These are phyloP conservation scores for Chionoecetes opilio DNA, from an alignment of 1,140 invertebrate genomes.

Conservation along the genomic window DNA sequence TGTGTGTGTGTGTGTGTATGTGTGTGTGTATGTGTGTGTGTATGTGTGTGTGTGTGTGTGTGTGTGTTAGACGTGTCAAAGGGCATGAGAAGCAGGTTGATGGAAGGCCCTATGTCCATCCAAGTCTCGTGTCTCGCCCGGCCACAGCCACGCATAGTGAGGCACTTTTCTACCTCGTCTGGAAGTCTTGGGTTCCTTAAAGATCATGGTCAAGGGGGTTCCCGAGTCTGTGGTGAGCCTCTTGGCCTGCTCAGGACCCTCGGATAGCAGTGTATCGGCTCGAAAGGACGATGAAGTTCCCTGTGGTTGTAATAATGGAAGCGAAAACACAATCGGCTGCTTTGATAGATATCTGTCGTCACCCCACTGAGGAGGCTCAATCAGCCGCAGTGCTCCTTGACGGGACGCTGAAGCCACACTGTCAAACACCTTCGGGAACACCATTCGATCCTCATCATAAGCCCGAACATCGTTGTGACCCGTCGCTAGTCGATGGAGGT, in stretches of 20 bases:
- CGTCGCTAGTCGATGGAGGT: not conserved
- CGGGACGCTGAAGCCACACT: not conserved
- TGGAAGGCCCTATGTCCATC: not conserved
- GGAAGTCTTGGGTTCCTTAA: conserved; percentile 33
- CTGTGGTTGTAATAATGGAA: not conserved
- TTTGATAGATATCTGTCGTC: not conserved
- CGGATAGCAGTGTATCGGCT: not conserved
- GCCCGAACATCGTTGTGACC: not conserved
- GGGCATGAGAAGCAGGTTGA: not conserved
- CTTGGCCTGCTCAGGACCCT: not conserved
- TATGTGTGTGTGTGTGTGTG: not conserved
- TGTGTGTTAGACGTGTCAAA: not conserved
- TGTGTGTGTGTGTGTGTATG: too few species aligned
- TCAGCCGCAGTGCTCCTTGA: not conserved
- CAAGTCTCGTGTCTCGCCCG: not conserved
- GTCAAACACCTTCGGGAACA: not conserved
- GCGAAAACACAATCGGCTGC: not conserved
- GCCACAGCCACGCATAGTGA: conserved; percentile 47
- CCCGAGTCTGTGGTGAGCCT: not conserved
- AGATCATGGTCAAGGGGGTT: not conserved
- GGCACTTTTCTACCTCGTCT: not conserved
- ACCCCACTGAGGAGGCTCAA: not conserved
- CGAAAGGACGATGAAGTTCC: not conserved
- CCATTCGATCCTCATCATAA: not conserved
- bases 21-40: too few species aligned